These are phyloP conservation scores for Eilema sororculum DNA, from an alignment of 2,888 invertebrate species.

Conservation along the genomic window DNA sequence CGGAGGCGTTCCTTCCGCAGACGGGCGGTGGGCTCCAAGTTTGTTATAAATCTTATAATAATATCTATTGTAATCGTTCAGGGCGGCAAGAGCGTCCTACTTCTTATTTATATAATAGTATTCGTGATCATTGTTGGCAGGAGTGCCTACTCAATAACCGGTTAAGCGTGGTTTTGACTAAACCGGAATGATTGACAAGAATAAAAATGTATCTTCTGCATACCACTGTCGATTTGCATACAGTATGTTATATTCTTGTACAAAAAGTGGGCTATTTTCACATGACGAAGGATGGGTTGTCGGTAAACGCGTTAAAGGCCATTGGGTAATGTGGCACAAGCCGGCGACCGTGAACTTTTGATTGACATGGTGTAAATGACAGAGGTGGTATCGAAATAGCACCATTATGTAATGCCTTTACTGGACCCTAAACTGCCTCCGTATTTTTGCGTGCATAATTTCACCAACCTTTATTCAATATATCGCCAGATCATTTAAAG, in stretches of 20 bases:
- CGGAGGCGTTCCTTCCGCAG: not conserved
- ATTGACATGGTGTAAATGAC: conserved; percentile 70
- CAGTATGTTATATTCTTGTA: conserved; percentile 35
- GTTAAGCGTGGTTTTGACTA: not conserved
- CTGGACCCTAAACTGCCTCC: not conserved
- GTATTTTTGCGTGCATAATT: not conserved
- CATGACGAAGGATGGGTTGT: conserved; percentile 65
- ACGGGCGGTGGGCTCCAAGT: not conserved
- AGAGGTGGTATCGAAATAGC: conserved; percentile 55
- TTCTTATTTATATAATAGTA: not conserved
- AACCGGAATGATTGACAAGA: conserved; percentile 2
- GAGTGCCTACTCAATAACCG: not conserved
- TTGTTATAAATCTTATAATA: not conserved
- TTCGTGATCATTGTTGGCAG: not conserved
- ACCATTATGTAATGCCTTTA: conserved; percentile 8
- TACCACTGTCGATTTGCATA: not conserved
- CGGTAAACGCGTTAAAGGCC: conserved; percentile 64
- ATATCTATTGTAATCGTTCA: not conserved
- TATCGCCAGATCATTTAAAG: not conserved
- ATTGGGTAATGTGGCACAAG: conserved; percentile 55
- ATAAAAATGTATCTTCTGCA: not conserved
- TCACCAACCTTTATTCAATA: not conserved
- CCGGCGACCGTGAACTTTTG: conserved; percentile 70
- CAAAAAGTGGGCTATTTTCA: conserved; percentile 70
- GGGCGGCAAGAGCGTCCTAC: not conserved